phyloP scores from a whole-genome alignment of 2,797 vertebrate species.

The Propithecus deckenii region DNA sequence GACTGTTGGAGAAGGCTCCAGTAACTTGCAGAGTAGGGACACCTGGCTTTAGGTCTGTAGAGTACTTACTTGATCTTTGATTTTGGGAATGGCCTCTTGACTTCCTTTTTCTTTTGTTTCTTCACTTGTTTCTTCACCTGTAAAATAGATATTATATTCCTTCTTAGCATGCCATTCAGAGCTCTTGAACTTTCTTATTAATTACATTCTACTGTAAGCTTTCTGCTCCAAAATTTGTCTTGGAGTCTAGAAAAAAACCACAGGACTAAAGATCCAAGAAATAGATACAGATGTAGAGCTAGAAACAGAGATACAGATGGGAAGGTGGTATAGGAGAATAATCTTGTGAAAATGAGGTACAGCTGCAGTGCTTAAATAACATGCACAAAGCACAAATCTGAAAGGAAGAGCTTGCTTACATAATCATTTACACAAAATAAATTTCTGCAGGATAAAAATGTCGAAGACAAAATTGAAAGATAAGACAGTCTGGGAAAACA shows the following conservation, averaged over 20 bases:
- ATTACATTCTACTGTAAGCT: not conserved
- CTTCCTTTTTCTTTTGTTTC: slow-evolving; percentile 58
- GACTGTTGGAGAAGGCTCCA: not conserved
- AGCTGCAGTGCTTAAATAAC: not conserved
- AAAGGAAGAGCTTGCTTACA: not conserved
- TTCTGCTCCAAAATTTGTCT: slow-evolving; percentile 45
- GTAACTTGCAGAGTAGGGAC: not conserved
- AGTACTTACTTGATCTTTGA: slow-evolving; percentile 70
- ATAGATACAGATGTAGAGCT: not conserved
- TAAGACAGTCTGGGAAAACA: slow-evolving; percentile 29
- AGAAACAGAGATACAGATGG: not conserved
- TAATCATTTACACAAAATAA: slow-evolving; percentile 31
- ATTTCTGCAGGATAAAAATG: slow-evolving; percentile 24
- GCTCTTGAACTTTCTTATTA: slow-evolving; percentile 36
- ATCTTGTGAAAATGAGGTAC: not conserved
- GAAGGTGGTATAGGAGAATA: not conserved
- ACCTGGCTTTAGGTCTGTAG: not conserved
- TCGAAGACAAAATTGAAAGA: slow-evolving; percentile 35
- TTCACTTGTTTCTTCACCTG: slow-evolving; percentile 70
- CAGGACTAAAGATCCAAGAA: not conserved
- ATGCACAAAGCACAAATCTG: not conserved
- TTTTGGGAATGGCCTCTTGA: slow-evolving; percentile 24
- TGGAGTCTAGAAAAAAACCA: not conserved
- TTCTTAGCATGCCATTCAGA: slow-evolving; percentile 32
- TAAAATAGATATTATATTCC: slow-evolving; percentile 58